Base-by-base conservation (phyloP, 2,113 vertebrate genomes). In the Lutjanus erythropterus region DNA sequence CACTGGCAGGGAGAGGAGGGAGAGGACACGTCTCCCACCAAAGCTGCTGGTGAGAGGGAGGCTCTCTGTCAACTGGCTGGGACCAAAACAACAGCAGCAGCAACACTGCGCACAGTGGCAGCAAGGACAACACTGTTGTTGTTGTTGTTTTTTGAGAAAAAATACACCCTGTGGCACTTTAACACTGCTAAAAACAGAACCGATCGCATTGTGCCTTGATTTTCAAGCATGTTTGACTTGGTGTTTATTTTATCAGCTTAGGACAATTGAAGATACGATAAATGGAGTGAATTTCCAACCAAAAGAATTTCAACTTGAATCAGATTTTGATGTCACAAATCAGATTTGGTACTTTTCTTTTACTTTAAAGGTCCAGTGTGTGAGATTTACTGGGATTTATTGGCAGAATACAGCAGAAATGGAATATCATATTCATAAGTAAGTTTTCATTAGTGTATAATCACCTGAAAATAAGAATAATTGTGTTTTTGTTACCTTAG, bases 1-100 rank as follows among this genome's bases (percentile, higher is more conserved):
- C 31, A 78, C 89, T 47, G 95, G 3, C 91, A 94, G 14, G 81
- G 87, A 10, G 89, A 92, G 5, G 90, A 95, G 7, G 92, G 93
- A 5, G 95, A 89, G 81, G 78, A 89, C 55, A 68, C 86, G 9
- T 88, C 84, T 87, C 80, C 85, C 78, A n/a, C 69, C 68, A 75
- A 84, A 78, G 75, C 91, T 88, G 84, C 77, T 47, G 92, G 90
- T 93, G 92, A 93, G 94, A 86, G 64, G 65, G 89, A 83, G 71
- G 55, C 55, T 80, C 80, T 71, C 39, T 75, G 80, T 64, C 49
- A 9, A 46, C 60, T 4, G 56, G 29, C 71, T 47, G 81, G 55
- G 71, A 65, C 65, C 35, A 52, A n/a, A n/a, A n/a, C n/a, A n/a
- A n/a, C 52, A 31, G 14, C 59, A 33, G 29, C 65, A 58, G 31